Percentiles rank a stretch among this genome's conserved stretches.
Conservation (phyloP, 2,888 invertebrate genomes). For the Drosophila paramelanica region DNA sequence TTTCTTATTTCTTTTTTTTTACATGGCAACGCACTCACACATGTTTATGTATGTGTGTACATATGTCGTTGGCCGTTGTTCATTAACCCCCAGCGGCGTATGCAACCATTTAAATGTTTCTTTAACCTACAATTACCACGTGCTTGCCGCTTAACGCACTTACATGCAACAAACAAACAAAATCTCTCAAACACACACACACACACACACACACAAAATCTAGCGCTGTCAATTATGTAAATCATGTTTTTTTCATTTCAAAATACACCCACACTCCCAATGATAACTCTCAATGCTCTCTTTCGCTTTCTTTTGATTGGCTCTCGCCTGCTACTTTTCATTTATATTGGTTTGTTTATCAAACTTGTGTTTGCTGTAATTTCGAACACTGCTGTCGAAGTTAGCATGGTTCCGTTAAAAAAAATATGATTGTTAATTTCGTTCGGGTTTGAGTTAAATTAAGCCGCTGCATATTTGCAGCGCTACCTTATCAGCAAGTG, state of each 20-base stretch:
- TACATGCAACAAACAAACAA: constrained; percentile 57
- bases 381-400: constrained; percentile 47
- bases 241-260: constrained; percentile 64
- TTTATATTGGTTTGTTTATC: constrained; percentile 45
- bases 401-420: constrained; percentile 55
- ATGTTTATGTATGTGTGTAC: constrained; percentile 11
- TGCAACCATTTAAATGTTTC: constrained; percentile 42
- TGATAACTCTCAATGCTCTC: constrained; percentile 13
- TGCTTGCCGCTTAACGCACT: constrained; percentile 57
- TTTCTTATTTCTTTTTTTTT: constrained; percentile 25
- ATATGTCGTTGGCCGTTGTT: constrained; percentile 61
- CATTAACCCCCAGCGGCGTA: constrained; percentile 70
- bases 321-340: constrained; percentile 1
- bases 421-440: constrained; percentile 17
- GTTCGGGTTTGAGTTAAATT: constrained; percentile 9
- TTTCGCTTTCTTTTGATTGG: constrained; percentile 8
- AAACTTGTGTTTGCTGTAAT: constrained; percentile 40
- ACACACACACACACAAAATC: constrained; percentile 1
- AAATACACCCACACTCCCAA: constrained; percentile 2
- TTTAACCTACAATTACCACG: constrained; percentile 83
- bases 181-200: constrained; percentile 1
- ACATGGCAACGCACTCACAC: constrained; percentile 49
- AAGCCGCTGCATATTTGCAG: constrained; percentile 14
- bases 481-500: constrained; percentile 53
- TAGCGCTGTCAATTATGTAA: constrained; percentile 66